Evolutionary conservation across 2,797 vertebrate species (phyloP), one percentile per base, ranked within the genome.

Genomic region (Garrulus glandarius): DNA sequence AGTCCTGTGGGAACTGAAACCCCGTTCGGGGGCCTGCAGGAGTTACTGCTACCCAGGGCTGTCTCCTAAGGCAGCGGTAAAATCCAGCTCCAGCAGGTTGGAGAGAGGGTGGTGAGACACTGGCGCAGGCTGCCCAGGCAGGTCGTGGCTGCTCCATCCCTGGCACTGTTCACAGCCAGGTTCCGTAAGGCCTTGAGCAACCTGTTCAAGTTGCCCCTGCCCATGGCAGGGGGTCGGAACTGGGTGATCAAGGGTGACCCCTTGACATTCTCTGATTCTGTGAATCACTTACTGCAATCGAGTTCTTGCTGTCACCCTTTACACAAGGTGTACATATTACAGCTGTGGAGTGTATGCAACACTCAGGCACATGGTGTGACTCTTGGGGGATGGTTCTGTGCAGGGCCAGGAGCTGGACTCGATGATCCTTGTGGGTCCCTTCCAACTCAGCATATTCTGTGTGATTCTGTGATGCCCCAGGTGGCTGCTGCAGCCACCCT

Each of bases 241-340:
- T 27, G 23, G 12, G 6, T 16, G 32, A 8, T 41, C 41, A 41
- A 41, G 41, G 41, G 16, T 41, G 41, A 41, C 41, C 41, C 23
- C 19, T 10, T 23, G 37, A 29, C 22, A 8, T 32, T 46, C 68
- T 41, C 30, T 27, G 57, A 76, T 34, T 36, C 32, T 47, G 10
- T 36, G 23, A 53, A 8, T 41, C 27, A 5, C 44, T 26, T 17
- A 12, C 11, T 89, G 50, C 39, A 10, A 4, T 32, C 8, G 10
- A 21, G 37, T 20, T 29, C 8, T 19, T 24, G 37, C 23, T 5
- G n/a, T 5, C 52, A 10, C 41, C 21, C 13, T 32, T 20, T 11
- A 26, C 3, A 18, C 18, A 3, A 14, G 26, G 37, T 22, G 24
- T 10, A 13, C 9, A 0, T 1, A 1, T n/a, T 29, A 19, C 8